These are phyloP conservation scores for Rostratula benghalensis DNA, from an alignment of 2,113 vertebrate genomes.

Conservation along the genomic window DNA sequence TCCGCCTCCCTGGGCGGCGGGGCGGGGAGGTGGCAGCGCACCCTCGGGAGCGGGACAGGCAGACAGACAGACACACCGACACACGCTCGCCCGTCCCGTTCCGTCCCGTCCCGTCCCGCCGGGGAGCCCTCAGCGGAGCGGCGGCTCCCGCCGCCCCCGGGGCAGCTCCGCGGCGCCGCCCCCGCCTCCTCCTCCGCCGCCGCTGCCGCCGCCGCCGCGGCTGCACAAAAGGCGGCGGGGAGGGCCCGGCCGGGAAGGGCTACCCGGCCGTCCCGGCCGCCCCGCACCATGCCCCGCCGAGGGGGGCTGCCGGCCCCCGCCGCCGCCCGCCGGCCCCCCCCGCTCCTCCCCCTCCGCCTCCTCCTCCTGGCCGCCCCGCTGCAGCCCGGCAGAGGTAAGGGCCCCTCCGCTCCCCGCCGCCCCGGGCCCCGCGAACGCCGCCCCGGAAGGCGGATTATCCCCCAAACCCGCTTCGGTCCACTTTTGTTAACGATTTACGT, in stretches of 20 bases:
- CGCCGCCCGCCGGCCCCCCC: too few relatives aligned
- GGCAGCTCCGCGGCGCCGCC: neutral
- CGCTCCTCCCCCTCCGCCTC: too few relatives aligned
- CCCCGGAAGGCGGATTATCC: neutral
- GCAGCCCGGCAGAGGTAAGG: conserved; percentile 43
- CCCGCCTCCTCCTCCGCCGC: too few relatives aligned
- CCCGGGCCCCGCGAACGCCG: neutral
- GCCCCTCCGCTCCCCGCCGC: neutral
- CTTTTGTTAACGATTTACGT: neutral
- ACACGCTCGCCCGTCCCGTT: neutral
- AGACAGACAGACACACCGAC: neutral
- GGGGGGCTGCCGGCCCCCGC: too few relatives aligned
- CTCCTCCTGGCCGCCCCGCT: conserved; percentile 12
- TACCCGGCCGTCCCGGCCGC: too few relatives aligned
- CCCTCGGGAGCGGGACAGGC: neutral
- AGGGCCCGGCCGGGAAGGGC: too few relatives aligned
- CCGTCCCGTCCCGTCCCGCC: neutral
- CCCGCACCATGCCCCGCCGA: too few relatives aligned
- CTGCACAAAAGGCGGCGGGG: too few relatives aligned
- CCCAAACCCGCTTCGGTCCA: neutral
- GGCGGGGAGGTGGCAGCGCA: conserved; percentile 15
- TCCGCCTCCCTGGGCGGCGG: conserved; percentile 1
- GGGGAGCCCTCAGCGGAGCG: neutral
- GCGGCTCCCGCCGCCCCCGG: neutral
- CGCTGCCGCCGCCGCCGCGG: too few relatives aligned